Percentiles rank a stretch among this genome's conserved stretches.
Evolutionary conservation across 35 echinoderm and acorn worm species (phyloP).

Genomic region (Anneissia japonica): DNA sequence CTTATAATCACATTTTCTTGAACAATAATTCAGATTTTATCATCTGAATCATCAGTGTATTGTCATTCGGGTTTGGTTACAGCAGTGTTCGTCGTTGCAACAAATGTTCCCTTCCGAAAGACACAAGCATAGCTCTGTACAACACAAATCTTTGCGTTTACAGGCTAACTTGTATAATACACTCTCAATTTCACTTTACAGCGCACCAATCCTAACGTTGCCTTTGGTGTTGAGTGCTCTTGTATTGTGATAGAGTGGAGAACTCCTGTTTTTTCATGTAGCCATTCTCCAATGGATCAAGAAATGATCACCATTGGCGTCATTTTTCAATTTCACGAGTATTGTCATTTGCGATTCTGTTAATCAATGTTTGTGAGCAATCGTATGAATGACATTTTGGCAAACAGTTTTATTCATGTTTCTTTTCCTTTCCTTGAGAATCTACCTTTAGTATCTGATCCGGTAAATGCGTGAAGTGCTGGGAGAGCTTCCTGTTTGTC

Average conservation of each 20-base stretch:
- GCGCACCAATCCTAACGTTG: background rate
- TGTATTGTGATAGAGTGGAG: background rate
- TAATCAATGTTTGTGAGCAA: background rate
- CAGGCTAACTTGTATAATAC: background rate
- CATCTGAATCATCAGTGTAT: too few relatives aligned
- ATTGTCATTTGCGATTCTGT: background rate
- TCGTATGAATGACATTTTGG: background rate
- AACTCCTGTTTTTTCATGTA: background rate
- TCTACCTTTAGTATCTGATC: background rate
- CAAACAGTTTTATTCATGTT: background rate
- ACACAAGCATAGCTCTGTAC: background rate
- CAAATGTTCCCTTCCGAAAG: background rate
- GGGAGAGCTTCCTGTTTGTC: constrained; percentile 3
- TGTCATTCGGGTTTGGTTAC: too few relatives aligned
- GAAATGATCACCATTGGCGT: background rate
- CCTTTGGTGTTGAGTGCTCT: constrained; percentile 10
- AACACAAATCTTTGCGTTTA: background rate
- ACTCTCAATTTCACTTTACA: background rate
- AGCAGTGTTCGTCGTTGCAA: background rate
- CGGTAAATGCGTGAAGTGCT: constrained; percentile 6
- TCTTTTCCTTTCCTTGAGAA: constrained; percentile 2
- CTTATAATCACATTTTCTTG: too few relatives aligned
- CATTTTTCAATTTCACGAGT: background rate
- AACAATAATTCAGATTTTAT: too few relatives aligned
- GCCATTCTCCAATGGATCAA: constrained; percentile 9